Evolutionary conservation across 2,113 vertebrate genomes (phyloP).

Genomic region (Motacilla alba): DNA sequence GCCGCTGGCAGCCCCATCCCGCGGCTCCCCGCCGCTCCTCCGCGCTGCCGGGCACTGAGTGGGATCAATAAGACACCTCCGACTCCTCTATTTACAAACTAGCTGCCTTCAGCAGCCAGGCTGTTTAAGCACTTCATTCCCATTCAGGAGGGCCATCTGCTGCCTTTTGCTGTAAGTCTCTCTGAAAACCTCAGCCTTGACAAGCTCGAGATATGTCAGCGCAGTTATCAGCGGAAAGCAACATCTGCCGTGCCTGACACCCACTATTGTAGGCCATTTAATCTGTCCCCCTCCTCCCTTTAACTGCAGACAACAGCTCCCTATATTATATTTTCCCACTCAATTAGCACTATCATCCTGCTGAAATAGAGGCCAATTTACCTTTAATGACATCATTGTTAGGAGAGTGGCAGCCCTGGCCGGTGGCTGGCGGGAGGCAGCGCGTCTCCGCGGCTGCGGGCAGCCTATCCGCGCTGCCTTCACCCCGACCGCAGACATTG

Average conservation of each 20-base stretch:
- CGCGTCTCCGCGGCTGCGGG: constrained; percentile 76
- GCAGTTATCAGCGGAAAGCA: constrained; percentile 93
- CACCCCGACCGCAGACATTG: constrained; percentile 94
- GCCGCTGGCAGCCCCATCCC: background rate
- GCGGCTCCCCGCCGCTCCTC: constrained; percentile 69
- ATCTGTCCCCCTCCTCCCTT: constrained; percentile 93
- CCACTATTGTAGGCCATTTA: constrained; percentile 97
- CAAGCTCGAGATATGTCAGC: constrained; percentile 96
- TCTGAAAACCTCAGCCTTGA: constrained; percentile 87
- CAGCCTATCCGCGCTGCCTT: constrained; percentile 87
- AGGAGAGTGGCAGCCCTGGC: constrained; percentile 90
- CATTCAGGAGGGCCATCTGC: constrained; percentile 89
- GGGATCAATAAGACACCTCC: constrained; percentile 80
- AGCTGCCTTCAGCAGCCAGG: constrained; percentile 78
- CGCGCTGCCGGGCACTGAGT: constrained; percentile 52
- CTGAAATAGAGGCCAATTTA: constrained; percentile 99
- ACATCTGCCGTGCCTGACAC: constrained; percentile 98
- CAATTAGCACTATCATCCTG: constrained; percentile 99
- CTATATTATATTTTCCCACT: constrained; percentile 99
- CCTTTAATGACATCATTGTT: constrained; percentile 99
- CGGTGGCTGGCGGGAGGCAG: constrained; percentile 84
- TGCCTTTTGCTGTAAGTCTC: constrained; percentile 84
- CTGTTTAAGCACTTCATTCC: constrained; percentile 88
- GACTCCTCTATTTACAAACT: constrained; percentile 84
- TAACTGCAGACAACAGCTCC: constrained; percentile 94